Base-by-base conservation (phyloP, 2,113 vertebrate species). In the Zosterops borbonicus region DNA sequence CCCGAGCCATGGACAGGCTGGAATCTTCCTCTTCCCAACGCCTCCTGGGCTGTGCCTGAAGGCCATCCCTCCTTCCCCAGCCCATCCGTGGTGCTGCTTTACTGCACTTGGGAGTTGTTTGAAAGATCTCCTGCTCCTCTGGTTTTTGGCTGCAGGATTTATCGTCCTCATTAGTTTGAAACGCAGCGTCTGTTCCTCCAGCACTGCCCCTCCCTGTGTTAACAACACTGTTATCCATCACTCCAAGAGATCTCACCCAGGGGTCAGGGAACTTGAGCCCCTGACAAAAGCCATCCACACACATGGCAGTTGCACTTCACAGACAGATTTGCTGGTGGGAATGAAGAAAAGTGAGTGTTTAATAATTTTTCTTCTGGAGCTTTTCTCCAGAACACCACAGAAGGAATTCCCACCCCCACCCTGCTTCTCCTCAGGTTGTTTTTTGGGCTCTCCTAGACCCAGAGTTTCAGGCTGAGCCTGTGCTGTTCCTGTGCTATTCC, bases 141-240 rank as follows among this genome's bases (percentile, higher is more conserved):
- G 28, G 33, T 24, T 49, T 67, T 21, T 64, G 79, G 89, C 81
- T 22, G 69, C 37, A 59, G 95, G 95, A 95, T 94, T 93, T 95
- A 91, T 95, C 9, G 89, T 69, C 58, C 89, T 97, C 97, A 84
- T 69, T 93, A 89, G 90, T 79, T 86, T 62, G 88, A 89, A 67
- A 44, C n/a, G 59, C 91, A 83, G 1, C 5, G 35, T 60, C 93
- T 96, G 94, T 71, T 94, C 20, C 92, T 80, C 24, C 85, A 10
- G 8, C 3, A 75, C 94, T 55, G 94, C 93, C 89, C 92, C 86
- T 39, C 92, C 90, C 90, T 52, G 24, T 13, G 87, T 71, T 86
- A 41, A 67, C 95, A 96, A 96, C 96, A 95, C 92, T 35, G 7
- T 73, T 67, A 97, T 96, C 94, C 94, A 96, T 97, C 96, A 95